Base-by-base conservation (phyloP, 2,888 invertebrate genomes). In the Phragmatobia fuliginosa region DNA sequence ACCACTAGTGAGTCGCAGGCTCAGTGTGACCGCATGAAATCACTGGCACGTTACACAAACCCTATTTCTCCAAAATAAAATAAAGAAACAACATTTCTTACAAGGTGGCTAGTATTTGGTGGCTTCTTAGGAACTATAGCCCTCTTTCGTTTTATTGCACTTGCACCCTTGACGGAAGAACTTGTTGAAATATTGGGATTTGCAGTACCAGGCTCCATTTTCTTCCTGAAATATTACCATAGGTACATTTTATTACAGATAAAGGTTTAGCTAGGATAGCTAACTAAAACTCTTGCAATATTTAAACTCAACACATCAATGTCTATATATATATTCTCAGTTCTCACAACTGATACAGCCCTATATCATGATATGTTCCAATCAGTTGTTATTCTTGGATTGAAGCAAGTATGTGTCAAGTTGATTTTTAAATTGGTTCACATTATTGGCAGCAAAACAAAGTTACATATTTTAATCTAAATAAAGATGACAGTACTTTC, bases 141-240 rank as follows among this genome's bases (percentile, higher is more conserved):
- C 81, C 94, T 89, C 88, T 94, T 95, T 79, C 95, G 88, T 85
- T 95, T 95, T 33, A 92, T 87, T 70, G 91, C 83, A 86, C 88
- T 92, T 67, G 92, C 86, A 73, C 89, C 91, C 85, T 94, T 87
- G 68, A 85, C 74, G 75, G 90, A 80, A 73, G 88, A 83, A 78
- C 88, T 87, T 68, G 90, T 82, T 59, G 88, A 85, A 52, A 88
- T 77, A 69, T 88, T 88, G 71, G 91, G 92, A 73, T 90, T 90
- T n/a, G 86, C 86, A 72, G 89, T 81, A 83, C 81, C 86, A 65
- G 85, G 76, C 73, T 95, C 94, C 68, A 87, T 79, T 85, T 96
- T 97, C 90, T 96, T 96, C 85, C 97, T 96, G 87, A 60, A 93
- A 92, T 56, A 63, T 62, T 38, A 28, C 25, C 4, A 60, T n/a